A percentile compares a stretch with the other conserved stretches of the same genome.
These are phyloP conservation scores for Azemiops feae DNA, from an alignment of 2,113 vertebrate species.

Conservation along the genomic window DNA sequence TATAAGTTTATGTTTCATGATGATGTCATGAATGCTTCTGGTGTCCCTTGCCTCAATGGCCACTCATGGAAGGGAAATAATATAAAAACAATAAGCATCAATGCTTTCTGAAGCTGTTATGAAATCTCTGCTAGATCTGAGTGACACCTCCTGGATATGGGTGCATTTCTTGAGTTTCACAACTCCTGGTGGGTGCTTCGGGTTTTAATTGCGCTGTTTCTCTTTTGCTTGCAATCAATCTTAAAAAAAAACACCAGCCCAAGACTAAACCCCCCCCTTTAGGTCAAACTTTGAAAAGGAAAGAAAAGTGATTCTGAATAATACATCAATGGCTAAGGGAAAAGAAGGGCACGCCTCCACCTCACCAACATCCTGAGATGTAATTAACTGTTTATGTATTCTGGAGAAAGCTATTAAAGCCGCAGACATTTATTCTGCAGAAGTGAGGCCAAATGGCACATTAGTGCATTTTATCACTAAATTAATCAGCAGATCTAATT, in stretches of 20 bases:
- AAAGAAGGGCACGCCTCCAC: fast-evolving
- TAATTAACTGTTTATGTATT: constrained; percentile 19
- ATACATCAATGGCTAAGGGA: background rate
- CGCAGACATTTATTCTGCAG: constrained; percentile 30
- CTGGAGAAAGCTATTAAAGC: constrained; percentile 10
- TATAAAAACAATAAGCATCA: background rate
- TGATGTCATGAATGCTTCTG: no score
- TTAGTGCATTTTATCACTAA: constrained; percentile 44
- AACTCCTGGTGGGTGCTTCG: background rate
- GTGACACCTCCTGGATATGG: background rate
- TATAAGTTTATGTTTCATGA: no score
- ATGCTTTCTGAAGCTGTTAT: background rate
- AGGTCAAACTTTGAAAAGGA: background rate
- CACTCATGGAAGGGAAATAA: no score
- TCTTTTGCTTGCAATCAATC: background rate
- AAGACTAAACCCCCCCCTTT: background rate
- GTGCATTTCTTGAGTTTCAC: background rate
- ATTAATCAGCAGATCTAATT: constrained; percentile 45
- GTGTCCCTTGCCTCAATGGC: no score
- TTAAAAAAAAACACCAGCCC: background rate
- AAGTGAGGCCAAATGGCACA: constrained; percentile 16
- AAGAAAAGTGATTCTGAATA: background rate
- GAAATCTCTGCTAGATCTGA: background rate
- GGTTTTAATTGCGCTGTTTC: background rate
- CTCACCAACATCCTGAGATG: constrained; percentile 10